Percentiles rank a stretch among this genome's conserved stretches.
phyloP scores from a whole-genome alignment of 2,113 vertebrate genomes.

The Dromiciops gliroides region DNA sequence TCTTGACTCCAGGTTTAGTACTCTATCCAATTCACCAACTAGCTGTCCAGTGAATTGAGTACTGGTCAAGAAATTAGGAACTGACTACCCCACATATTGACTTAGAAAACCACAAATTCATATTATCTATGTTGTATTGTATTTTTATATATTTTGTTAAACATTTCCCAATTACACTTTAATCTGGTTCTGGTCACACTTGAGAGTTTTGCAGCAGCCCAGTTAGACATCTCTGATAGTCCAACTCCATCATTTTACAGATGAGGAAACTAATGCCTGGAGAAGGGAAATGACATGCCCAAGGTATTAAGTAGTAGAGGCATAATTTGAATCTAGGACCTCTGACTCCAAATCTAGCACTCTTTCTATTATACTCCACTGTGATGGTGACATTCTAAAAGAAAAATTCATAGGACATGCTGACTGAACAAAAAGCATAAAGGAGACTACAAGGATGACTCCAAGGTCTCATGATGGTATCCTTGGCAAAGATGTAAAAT shows the following conservation, averaged over 20 bases:
- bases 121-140: not conserved
- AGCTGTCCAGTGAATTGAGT: too few species aligned
- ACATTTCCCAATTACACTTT: not conserved
- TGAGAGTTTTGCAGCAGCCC: not conserved
- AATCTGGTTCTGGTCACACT: not conserved
- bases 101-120: not conserved
- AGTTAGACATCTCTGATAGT: not conserved
- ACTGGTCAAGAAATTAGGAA: too few species aligned
- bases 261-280: not conserved
- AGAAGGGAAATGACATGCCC: not conserved
- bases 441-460: not conserved
- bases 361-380: not conserved
- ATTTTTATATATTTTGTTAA: not conserved
- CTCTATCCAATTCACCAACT: not conserved
- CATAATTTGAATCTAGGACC: not conserved
- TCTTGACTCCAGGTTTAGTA: not conserved
- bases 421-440: not conserved
- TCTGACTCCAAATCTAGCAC: not conserved
- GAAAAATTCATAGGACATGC: not conserved
- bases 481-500: not conserved
- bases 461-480: not conserved
- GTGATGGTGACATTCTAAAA: not conserved
- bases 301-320: not conserved
- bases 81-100: too few species aligned
- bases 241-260: not conserved